These are phyloP conservation scores for Dasypus novemcinctus DNA, from an alignment of 2,113 vertebrate species.

Conservation along the genomic window DNA sequence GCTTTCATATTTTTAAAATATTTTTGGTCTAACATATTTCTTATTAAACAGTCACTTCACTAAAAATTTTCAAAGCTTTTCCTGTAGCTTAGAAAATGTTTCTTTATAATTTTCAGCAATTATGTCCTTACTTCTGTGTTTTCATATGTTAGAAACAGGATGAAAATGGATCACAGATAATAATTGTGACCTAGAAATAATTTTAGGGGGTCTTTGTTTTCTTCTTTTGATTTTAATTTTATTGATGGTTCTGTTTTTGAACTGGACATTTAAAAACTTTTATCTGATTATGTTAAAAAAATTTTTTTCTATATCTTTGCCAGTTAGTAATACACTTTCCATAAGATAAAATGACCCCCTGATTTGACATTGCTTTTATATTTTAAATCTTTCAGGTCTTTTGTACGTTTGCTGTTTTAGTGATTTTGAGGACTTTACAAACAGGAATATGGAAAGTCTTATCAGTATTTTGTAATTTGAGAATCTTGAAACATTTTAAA, in stretches of 20 bases:
- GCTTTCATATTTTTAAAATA: background rate
- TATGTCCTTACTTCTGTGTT: background rate
- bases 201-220: background rate
- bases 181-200: background rate
- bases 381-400: background rate
- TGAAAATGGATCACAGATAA: background rate
- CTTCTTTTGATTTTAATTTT: slow-evolving; percentile 30
- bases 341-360: background rate
- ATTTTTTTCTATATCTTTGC: background rate
- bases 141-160: background rate
- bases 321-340: background rate
- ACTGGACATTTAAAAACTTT: background rate
- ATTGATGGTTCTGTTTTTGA: background rate
- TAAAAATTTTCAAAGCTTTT: background rate
- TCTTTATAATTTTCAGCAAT: background rate
- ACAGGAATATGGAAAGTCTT: background rate
- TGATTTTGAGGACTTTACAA: background rate
- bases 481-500: background rate
- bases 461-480: background rate
- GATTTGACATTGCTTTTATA: background rate
- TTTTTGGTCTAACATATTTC: background rate
- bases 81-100: background rate
- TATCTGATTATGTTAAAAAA: background rate
- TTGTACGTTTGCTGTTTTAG: background rate
- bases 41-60: background rate